Evolutionary conservation across 1,140 invertebrate species (phyloP).

Genomic region (Nasonia vitripennis): DNA sequence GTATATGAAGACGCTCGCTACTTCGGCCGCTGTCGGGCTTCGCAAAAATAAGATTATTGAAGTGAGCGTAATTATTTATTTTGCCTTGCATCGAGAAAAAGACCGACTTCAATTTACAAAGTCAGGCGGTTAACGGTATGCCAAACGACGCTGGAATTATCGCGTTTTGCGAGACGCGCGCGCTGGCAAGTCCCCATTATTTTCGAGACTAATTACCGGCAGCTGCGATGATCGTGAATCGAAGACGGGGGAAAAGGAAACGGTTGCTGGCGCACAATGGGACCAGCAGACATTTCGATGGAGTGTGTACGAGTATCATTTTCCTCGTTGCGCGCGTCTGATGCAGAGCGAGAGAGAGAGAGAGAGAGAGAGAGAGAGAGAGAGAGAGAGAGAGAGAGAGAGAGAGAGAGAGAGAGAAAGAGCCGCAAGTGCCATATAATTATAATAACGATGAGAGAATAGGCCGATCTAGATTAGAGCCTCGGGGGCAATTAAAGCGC

Average conservation of each 20-base stretch:
- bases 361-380: neutral
- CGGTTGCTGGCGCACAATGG: neutral
- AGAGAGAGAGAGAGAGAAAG: neutral
- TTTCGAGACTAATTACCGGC: neutral
- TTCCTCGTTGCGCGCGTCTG: neutral
- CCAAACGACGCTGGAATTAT: no score
- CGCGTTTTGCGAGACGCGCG: neutral
- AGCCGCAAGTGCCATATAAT: neutral
- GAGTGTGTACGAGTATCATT: neutral
- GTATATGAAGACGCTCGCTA: no score
- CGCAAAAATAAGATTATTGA: no score
- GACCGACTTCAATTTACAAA: no score
- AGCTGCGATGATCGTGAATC: neutral
- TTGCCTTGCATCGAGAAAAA: no score
- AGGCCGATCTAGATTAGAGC: constrained; percentile 23
- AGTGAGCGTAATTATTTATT: no score
- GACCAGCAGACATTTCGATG: no score
- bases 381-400: neutral
- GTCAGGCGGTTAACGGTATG: no score
- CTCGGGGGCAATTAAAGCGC: neutral
- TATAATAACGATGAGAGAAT: constrained; percentile 35
- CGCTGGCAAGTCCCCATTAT: neutral
- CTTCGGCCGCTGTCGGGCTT: no score
- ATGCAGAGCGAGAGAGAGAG: no score
- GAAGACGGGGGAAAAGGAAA: neutral